Percentiles rank a stretch among this genome's conserved stretches.
These are phyloP conservation scores for Ophthalmolycus amberensis DNA, from an alignment of 2,113 vertebrate genomes.

Conservation along the genomic window DNA sequence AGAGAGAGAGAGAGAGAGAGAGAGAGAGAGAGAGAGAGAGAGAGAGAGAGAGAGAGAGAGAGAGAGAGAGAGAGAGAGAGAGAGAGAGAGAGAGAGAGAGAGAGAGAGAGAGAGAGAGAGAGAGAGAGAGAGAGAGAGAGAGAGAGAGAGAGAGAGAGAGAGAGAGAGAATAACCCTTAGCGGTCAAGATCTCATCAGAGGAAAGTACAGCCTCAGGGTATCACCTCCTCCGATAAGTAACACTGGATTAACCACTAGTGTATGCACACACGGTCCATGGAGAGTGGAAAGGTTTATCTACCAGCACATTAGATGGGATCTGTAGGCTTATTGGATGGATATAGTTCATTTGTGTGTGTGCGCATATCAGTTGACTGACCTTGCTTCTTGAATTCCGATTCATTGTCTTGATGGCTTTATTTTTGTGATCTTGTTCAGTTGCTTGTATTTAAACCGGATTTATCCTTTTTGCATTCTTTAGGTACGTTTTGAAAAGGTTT, in stretches of 20 bases:
- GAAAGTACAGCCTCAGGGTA: slow-evolving; percentile 66
- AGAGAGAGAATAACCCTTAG: slow-evolving; percentile 63
- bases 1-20: too few species aligned
- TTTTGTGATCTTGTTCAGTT: not conserved
- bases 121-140: too few species aligned
- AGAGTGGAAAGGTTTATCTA: slow-evolving; percentile 49
- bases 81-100: too few species aligned
- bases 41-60: too few species aligned
- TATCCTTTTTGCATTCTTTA: not conserved
- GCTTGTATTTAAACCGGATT: not conserved
- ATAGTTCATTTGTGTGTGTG: slow-evolving; percentile 26
- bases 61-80: too few species aligned
- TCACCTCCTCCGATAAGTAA: slow-evolving; percentile 70
- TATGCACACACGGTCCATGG: slow-evolving; percentile 9
- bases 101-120: too few species aligned
- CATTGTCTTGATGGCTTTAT: not conserved
- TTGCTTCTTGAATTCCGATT: slow-evolving; percentile 33
- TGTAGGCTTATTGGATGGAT: slow-evolving; percentile 47
- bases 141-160: too few species aligned
- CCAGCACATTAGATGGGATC: slow-evolving; percentile 56
- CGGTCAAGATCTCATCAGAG: slow-evolving; percentile 77
- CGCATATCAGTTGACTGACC: slow-evolving; percentile 22
- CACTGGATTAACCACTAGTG: slow-evolving; percentile 63
- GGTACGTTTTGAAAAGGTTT: not conserved
- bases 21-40: too few species aligned